Evolutionary conservation across 2,888 invertebrate species (phyloP).

Genomic region (Thera obeliscata): DNA sequence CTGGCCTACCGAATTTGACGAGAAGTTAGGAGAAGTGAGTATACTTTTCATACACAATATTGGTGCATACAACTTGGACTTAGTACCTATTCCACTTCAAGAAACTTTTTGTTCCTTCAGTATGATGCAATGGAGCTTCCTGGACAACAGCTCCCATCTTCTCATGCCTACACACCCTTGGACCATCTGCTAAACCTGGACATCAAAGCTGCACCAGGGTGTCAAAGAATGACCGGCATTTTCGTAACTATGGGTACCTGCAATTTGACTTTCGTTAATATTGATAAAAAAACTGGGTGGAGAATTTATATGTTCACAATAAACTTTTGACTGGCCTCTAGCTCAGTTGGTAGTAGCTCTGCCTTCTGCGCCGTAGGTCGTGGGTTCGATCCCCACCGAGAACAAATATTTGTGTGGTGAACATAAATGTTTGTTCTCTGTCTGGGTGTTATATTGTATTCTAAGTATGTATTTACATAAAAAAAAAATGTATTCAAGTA

Average conservation of each 20-base stretch:
- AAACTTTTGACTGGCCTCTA: too few species aligned
- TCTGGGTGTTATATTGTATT: too few species aligned
- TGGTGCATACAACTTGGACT: not conserved
- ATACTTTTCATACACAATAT: not conserved
- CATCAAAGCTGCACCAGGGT: constrained; percentile 73
- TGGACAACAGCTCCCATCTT: constrained; percentile 77
- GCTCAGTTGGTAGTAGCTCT: too few species aligned
- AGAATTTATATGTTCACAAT: too few species aligned
- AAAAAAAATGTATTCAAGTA: too few species aligned
- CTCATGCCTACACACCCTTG: constrained; percentile 74
- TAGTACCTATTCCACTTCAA: not conserved
- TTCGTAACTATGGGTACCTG: constrained; percentile 81
- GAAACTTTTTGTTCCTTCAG: constrained; percentile 44
- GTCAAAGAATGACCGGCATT: constrained; percentile 82
- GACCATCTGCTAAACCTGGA: constrained; percentile 78
- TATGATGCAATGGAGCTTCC: constrained; percentile 76
- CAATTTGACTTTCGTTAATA: not conserved
- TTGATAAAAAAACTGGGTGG: too few species aligned
- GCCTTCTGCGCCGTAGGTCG: too few species aligned
- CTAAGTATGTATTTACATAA: too few species aligned
- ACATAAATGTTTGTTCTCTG: too few species aligned
- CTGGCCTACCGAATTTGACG: constrained; percentile 69
- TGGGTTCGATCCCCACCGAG: too few species aligned
- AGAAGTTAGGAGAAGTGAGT: constrained; percentile 66
- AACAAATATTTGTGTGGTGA: too few species aligned